Conservation (phyloP, 2,113 vertebrate genomes). For the Tachysurus fulvidraco region DNA sequence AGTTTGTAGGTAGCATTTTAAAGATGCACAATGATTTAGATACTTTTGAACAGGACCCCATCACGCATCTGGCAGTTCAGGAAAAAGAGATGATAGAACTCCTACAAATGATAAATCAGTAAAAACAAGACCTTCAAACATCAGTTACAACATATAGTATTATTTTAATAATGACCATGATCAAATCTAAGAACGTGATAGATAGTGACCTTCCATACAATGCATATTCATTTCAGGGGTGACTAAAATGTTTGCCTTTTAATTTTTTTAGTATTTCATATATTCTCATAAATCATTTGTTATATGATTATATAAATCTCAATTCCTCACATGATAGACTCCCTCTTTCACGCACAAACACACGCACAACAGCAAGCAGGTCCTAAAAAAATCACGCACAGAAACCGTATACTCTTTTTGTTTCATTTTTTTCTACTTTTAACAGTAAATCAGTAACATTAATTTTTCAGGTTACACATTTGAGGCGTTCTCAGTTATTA, state of each 20-base stretch:
- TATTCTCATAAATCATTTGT: slow-evolving; percentile 73
- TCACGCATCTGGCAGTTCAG: background rate
- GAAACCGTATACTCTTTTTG: slow-evolving; percentile 76
- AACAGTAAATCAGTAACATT: slow-evolving; percentile 79
- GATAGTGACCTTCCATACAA: slow-evolving; percentile 79
- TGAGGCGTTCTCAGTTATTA: slow-evolving; percentile 83
- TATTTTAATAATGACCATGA: slow-evolving; percentile 81
- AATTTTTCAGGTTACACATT: slow-evolving; percentile 79
- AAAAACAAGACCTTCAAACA: slow-evolving; percentile 53
- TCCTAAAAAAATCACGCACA: slow-evolving; percentile 77
- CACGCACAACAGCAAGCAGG: slow-evolving; percentile 80
- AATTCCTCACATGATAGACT: slow-evolving; percentile 79
- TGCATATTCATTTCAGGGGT: slow-evolving; percentile 77
- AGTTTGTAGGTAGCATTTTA: background rate
- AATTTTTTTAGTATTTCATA: slow-evolving; percentile 74
- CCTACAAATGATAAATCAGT: slow-evolving; percentile 14
- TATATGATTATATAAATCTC: slow-evolving; percentile 79
- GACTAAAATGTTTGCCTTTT: slow-evolving; percentile 67
- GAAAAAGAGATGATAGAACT: background rate
- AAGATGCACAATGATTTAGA: background rate
- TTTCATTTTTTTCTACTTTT: slow-evolving; percentile 75
- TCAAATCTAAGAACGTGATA: slow-evolving; percentile 80
- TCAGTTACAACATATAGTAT: slow-evolving; percentile 72
- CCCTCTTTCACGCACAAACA: slow-evolving; percentile 68
- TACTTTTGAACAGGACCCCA: background rate